Base-by-base conservation (phyloP, 2,797 vertebrate genomes). In the Hozukius guyotensis region DNA sequence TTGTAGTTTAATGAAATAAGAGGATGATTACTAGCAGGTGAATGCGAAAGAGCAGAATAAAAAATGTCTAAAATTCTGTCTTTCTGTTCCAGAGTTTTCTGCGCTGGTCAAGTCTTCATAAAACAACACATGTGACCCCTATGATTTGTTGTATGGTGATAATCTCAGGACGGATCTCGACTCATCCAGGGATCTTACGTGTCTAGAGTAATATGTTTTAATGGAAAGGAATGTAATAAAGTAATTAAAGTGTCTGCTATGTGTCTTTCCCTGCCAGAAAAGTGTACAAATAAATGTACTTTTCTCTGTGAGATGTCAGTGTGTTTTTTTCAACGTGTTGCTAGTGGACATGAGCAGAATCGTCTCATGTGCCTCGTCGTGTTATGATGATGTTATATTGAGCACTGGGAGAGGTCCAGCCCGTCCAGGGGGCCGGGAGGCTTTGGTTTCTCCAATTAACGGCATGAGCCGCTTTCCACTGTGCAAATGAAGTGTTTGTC, bases 21-120 rank as follows among this genome's bases (percentile, higher is more conserved):
- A 22, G 8, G 3, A 24, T 16, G 6, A 61, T 29, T 67, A 31
- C 29, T 32, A 18, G 16, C 8, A 4, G 16, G 25, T 60, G 4
- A 63, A 13, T 34, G 8, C 49, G 32, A 16, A 64, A 7, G 2
- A 42, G 5, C 10, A 57, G 5, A 32, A n/a, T 9, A 27, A n/a
- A 42, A 42, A 72, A 34, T 13, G 1, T 71, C 18, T 63, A 3
- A 63, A 27, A 18, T 18, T 6, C 2, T 25, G 6, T 32, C 55
- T 57, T n/a, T 75, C 5, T 69, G 57, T 65, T 75, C 72, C 85
- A 95, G 95, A 96, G 87, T 96, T 95, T 86, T 93, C 91, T 42
- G 91, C 92, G 0, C 78, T 95, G 69, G 93, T 96, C 74, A 95
- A 93, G 69, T 93, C 91, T 63, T 94, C 92, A 60, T 94, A 88